Evolutionary conservation across 2,113 vertebrate species (phyloP), one percentile per base, ranked within the genome.

Genomic region (Phoxinus phoxinus): DNA sequence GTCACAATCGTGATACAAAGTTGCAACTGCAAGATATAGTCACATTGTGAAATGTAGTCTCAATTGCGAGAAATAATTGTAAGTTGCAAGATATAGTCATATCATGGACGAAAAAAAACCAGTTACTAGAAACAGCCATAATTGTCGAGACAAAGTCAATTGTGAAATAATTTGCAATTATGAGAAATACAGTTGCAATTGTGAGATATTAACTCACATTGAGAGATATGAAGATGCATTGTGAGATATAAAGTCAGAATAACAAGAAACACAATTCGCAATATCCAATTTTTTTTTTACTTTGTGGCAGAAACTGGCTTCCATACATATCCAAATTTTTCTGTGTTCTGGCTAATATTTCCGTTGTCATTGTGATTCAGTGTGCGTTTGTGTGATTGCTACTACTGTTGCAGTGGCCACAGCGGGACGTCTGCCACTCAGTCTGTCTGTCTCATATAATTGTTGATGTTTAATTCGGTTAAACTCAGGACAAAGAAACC

Each of bases 391-490:
- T 0, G 53, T 48, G 35, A 61, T 63, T 46, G 41, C 46, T 27
- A n/a, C 15, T 63, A 46, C 25, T 63, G 58, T 61, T 27, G 23
- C 35, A 27, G n/a, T 1, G 7, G 8, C 8, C 58, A 12, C 85
- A 56, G 41, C 17, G 27, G 58, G 56, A 75, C 15, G 25, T 25
- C 41, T 21, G 46, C 53, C 75, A 77, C 72, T 85, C 86, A 63
- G 53, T 44, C 74, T 44, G 74, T 37, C 86, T 25, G 75, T n/a
- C 76, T 74, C 76, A 17, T 69, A 75, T 85, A 87, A 85, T 87
- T 85, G 81, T 83, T 72, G 83, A 82, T 85, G 83, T 87, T 84
- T 85, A 87, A 87, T 85, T 87, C 80, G 53, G 86, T 87, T 85
- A 84, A 84, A 72, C 69, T 77, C 84, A 81, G 86, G 76, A 84